Conservation (phyloP, 2,888 invertebrate genomes). For the Dexiosoma caninum region DNA sequence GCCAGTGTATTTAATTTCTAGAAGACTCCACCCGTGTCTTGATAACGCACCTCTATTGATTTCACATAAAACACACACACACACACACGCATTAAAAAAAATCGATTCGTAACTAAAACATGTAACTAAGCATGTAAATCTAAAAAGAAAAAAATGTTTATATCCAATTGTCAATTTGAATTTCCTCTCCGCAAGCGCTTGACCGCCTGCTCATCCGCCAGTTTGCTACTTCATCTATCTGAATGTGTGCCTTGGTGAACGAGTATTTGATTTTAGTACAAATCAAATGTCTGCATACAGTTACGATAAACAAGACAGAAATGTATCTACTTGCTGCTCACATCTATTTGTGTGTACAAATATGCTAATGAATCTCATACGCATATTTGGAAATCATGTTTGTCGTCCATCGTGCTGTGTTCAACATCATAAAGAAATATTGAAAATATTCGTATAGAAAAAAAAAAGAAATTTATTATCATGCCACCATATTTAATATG, state of each 20-base stretch:
- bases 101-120: conserved; percentile 7
- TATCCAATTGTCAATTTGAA: conserved; percentile 24
- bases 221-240: conserved; percentile 28
- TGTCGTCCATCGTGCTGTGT: conserved; percentile 23
- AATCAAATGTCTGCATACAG: conserved; percentile 29
- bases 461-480: conserved; percentile 58
- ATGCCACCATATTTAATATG: conserved; percentile 57
- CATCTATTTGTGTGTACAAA: conserved; percentile 1
- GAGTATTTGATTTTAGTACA: not conserved
- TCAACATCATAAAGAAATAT: conserved; percentile 55
- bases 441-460: conserved; percentile 24
- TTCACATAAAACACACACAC: conserved; percentile 7
- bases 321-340: not conserved
- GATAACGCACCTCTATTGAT: conserved; percentile 27
- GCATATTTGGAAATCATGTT: conserved; percentile 61
- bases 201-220: conserved; percentile 2
- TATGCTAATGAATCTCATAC: conserved; percentile 60
- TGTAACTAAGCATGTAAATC: not conserved
- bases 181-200: conserved; percentile 1
- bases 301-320: conserved; percentile 20
- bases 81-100: conserved; percentile 25
- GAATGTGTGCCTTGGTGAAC: too few species aligned
- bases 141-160: not conserved
- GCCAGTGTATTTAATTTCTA: not conserved
- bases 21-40: conserved; percentile 37